These are phyloP conservation scores for Cerceris rybyensis DNA, from an alignment of 2,888 invertebrate genomes.

Conservation along the genomic window DNA sequence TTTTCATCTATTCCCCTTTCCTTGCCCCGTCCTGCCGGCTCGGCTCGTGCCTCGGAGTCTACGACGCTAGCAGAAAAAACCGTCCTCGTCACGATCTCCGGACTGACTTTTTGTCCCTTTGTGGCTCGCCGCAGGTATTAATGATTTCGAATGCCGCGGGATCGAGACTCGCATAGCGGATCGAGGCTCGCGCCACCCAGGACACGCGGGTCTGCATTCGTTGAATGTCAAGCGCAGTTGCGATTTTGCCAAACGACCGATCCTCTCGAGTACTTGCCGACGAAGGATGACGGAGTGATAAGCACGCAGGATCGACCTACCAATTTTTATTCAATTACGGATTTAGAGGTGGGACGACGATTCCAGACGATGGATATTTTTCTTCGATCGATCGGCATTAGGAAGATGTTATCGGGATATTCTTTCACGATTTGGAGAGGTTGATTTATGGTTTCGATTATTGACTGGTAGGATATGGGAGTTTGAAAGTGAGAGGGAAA, in stretches of 20 bases:
- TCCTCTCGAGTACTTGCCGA: neutral
- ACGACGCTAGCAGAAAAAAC: conserved; percentile 13
- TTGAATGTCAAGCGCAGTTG: conserved; percentile 18
- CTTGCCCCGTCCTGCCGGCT: conserved; percentile 4
- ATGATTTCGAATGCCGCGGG: conserved; percentile 30
- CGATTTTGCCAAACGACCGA: neutral
- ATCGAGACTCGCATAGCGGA: conserved; percentile 20
- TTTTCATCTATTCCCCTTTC: conserved; percentile 12
- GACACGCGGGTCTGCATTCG: conserved; percentile 15
- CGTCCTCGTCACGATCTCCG: conserved; percentile 24
- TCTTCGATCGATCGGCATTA: too few relatives aligned
- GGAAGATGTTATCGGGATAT: too few relatives aligned
- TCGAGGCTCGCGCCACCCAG: conserved; percentile 4
- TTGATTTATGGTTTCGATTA: too few relatives aligned
- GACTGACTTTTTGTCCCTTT: conserved; percentile 31
- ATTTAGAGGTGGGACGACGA: too few relatives aligned
- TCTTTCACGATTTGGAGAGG: too few relatives aligned
- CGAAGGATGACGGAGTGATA: conserved; percentile 2
- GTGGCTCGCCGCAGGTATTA: conserved; percentile 46
- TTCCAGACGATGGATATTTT: too few relatives aligned
- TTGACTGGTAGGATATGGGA: too few relatives aligned
- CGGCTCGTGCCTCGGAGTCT: conserved; percentile 19
- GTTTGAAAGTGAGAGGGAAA: too few relatives aligned
- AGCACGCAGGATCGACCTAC: neutral
- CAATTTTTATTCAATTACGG: too few relatives aligned